phyloP scores from a whole-genome alignment of 2,888 invertebrate species.

The Hydriomena furcata region DNA sequence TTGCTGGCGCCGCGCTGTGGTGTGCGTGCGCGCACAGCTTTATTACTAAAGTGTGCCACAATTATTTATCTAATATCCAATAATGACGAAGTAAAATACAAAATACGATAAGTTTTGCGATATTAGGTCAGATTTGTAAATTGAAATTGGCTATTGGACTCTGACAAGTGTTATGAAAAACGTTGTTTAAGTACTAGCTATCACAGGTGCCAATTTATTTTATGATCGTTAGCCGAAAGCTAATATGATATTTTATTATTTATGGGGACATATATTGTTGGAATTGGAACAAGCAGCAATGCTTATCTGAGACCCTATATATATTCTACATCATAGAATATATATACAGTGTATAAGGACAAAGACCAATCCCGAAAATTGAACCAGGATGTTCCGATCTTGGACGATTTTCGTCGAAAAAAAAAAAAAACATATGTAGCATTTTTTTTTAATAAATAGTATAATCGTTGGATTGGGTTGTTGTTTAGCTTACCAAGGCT shows the following conservation, averaged over 20 bases:
- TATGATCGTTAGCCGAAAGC: constrained; percentile 20
- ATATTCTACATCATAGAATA: too few species aligned
- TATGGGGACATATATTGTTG: constrained; percentile 6
- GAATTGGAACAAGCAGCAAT: too few species aligned
- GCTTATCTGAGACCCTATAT: too few species aligned
- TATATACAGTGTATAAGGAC: too few species aligned
- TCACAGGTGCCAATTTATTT: constrained; percentile 27
- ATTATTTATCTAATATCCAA: constrained; percentile 24
- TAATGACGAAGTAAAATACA: constrained; percentile 21
- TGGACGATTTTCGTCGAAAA: too few species aligned
- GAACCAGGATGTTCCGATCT: too few species aligned
- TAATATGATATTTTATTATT: constrained; percentile 12
- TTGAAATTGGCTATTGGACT: constrained; percentile 32
- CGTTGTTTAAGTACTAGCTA: neutral
- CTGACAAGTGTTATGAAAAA: constrained; percentile 22
- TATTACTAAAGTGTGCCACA: constrained; percentile 17
- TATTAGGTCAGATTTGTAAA: constrained; percentile 26
- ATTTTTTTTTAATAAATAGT: too few species aligned
- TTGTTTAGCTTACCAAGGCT: too few species aligned
- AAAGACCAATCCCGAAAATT: too few species aligned
- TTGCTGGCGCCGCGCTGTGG: constrained; percentile 38
- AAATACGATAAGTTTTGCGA: constrained; percentile 18
- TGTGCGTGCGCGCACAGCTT: constrained; percentile 28
- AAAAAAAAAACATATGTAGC: too few species aligned
- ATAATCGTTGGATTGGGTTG: too few species aligned